A percentile compares a stretch with the other conserved stretches of the same genome.
Conservation (phyloP, 2,797 vertebrate genomes). For the Cetoscarus ocellatus region DNA sequence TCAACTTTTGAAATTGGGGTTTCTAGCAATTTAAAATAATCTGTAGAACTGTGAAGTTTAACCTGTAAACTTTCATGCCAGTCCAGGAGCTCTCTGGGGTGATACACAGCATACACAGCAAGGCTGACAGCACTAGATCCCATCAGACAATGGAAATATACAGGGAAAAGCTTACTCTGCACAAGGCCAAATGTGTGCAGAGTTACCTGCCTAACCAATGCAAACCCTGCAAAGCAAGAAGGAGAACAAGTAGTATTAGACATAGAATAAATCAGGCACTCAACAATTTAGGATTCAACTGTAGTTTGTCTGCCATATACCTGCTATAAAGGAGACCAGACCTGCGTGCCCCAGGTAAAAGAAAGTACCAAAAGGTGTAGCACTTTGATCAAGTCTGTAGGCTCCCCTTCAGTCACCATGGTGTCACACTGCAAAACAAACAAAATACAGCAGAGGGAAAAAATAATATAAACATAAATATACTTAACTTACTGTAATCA, state of each 20-base stretch:
- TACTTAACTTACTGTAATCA: not conserved
- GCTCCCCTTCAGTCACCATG: slow-evolving; percentile 86
- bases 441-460: not conserved
- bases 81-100: slow-evolving; percentile 86
- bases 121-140: slow-evolving; percentile 84
- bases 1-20: no score
- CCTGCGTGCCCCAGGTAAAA: slow-evolving; percentile 91
- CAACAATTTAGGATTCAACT: not conserved
- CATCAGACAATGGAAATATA: slow-evolving; percentile 88
- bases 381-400: slow-evolving; percentile 84
- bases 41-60: not conserved
- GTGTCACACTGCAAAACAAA: slow-evolving; percentile 15
- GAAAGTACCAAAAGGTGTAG: slow-evolving; percentile 88
- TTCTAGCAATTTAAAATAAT: not conserved
- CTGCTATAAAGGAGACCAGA: slow-evolving; percentile 92
- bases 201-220: slow-evolving; percentile 83
- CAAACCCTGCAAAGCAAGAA: slow-evolving; percentile 82
- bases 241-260: not conserved
- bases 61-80: slow-evolving; percentile 88
- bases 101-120: slow-evolving; percentile 83
- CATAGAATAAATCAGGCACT: not conserved
- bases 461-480: not conserved
- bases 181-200: slow-evolving; percentile 90
- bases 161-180: slow-evolving; percentile 91
- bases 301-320: slow-evolving; percentile 63